Conservation (phyloP, 2,113 vertebrate genomes). For the Galemys pyrenaicus region DNA sequence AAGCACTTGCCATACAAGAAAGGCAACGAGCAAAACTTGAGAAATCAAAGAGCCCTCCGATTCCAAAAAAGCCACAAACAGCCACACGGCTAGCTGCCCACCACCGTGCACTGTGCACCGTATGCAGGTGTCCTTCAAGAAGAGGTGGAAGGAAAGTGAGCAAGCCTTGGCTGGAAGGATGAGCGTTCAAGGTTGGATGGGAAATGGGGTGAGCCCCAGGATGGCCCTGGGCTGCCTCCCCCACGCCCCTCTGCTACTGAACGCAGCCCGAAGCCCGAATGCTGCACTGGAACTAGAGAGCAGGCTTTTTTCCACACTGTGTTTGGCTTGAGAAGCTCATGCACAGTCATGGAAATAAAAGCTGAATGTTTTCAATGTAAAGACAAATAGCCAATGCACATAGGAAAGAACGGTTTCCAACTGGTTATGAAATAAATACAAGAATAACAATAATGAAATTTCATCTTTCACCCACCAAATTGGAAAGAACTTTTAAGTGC, state of each 20-base stretch:
- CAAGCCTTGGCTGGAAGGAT: background rate
- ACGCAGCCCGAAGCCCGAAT: background rate
- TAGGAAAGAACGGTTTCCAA: background rate
- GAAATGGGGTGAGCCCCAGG: background rate
- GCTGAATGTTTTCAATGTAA: background rate
- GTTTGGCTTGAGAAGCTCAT: background rate
- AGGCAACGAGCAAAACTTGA: background rate
- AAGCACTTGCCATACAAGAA: background rate
- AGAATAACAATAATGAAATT: background rate
- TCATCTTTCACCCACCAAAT: background rate
- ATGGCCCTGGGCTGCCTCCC: background rate
- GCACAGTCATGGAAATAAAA: background rate
- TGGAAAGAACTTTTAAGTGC: background rate
- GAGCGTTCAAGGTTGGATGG: background rate
- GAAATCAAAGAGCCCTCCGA: background rate
- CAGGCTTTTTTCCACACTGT: background rate
- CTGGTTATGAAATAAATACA: background rate
- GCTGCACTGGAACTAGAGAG: background rate
- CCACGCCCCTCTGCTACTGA: background rate
- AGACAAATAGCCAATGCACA: background rate
- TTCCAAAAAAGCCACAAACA: background rate
- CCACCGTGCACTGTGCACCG: no score
- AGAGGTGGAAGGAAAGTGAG: no score
- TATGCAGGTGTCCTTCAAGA: background rate
- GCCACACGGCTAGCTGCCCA: no score